A percentile compares a stretch with the other conserved stretches of the same genome.
phyloP scores from a whole-genome alignment of 2,113 vertebrate genomes.

The Oenanthe melanoleuca region DNA sequence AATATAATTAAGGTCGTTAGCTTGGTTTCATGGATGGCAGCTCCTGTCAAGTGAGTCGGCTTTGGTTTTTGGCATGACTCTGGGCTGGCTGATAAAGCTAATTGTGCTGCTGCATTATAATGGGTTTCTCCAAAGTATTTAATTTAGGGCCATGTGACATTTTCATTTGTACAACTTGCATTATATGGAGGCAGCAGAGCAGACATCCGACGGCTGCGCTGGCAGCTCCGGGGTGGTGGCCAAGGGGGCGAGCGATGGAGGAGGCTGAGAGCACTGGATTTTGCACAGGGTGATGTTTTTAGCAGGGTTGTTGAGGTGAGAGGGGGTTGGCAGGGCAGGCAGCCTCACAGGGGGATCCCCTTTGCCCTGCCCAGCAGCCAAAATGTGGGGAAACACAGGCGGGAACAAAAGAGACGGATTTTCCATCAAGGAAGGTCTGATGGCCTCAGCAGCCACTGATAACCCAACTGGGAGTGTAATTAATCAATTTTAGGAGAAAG shows the following conservation, averaged over 20 bases:
- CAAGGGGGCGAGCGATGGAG: background rate
- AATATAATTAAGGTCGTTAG: slow-evolving; percentile 54
- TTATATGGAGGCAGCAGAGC: slow-evolving; percentile 32
- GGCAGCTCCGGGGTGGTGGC: background rate
- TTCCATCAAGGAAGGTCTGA: background rate
- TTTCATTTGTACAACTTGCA: background rate
- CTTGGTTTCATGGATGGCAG: slow-evolving; percentile 55
- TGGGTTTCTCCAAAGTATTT: slow-evolving; percentile 43
- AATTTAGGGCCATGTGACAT: slow-evolving; percentile 22
- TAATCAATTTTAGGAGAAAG: background rate
- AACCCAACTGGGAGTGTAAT: background rate
- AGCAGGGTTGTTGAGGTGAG: background rate
- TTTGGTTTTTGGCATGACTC: slow-evolving; percentile 52
- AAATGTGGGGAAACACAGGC: background rate
- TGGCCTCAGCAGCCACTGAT: background rate
- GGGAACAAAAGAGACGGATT: background rate
- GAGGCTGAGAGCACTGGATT: background rate
- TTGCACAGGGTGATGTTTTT: background rate
- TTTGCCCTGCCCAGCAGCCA: background rate
- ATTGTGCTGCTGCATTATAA: slow-evolving; percentile 37
- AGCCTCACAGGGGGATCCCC: background rate
- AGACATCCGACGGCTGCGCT: background rate
- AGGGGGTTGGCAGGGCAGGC: background rate
- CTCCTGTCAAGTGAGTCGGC: slow-evolving; percentile 46
- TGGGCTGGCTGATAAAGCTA: slow-evolving; percentile 54